A percentile compares a stretch with the other conserved stretches of the same genome.
Conservation (phyloP, 2,888 invertebrate species). For the Reticulitermes lucifugus region DNA sequence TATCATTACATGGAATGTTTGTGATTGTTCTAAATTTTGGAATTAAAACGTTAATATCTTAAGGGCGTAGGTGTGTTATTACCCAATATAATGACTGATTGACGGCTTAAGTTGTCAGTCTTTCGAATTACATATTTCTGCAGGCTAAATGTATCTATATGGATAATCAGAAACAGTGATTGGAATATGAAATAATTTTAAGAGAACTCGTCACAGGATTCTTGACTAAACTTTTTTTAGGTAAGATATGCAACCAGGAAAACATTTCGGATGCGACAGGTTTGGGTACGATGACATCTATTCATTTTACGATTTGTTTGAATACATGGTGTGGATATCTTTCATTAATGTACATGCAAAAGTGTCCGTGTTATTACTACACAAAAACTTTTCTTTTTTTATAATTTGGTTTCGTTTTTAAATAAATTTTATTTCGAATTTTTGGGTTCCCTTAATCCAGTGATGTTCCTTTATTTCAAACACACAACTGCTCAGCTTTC, state of each 20-base stretch:
- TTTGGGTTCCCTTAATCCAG: background rate
- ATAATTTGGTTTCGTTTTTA: background rate
- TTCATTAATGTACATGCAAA: background rate
- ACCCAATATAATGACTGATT: too few species aligned
- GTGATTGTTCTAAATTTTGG: too few species aligned
- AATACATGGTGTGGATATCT: background rate
- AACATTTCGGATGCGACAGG: background rate
- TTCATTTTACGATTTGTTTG: background rate
- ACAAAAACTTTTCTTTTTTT: background rate
- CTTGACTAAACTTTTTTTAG: background rate
- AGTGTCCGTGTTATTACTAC: background rate
- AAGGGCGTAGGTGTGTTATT: too few species aligned
- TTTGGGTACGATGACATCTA: background rate
- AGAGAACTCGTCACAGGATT: background rate
- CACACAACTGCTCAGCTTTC: background rate
- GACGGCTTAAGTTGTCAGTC: too few species aligned
- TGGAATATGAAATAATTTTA: background rate
- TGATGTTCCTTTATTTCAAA: background rate
- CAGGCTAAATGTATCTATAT: too few species aligned
- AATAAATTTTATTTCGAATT: background rate
- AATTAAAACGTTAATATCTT: too few species aligned
- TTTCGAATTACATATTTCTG: too few species aligned
- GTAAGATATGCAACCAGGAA: background rate
- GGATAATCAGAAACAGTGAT: too few species aligned
- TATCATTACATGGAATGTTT: too few species aligned